These are phyloP conservation scores for Ctena decussata DNA, from an alignment of 2,888 invertebrate species.

Conservation along the genomic window DNA sequence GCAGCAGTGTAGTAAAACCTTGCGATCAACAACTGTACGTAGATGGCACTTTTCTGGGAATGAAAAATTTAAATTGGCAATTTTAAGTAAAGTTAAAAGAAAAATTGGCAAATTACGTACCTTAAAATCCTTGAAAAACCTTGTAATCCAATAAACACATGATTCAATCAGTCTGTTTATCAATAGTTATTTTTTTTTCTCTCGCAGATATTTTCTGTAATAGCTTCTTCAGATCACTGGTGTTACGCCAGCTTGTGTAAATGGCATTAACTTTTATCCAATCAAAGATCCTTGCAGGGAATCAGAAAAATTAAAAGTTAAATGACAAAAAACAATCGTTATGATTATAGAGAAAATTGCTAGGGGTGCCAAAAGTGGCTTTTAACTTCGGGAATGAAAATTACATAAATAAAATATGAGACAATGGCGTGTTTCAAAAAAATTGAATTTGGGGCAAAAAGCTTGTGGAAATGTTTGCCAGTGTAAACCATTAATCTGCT, in stretches of 20 bases:
- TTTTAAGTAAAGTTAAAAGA: neutral
- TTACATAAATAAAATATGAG: neutral
- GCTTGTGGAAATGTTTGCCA: too few species aligned
- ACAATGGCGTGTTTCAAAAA: neutral
- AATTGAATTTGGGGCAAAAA: too few species aligned
- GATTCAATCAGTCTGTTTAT: neutral
- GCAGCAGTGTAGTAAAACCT: too few species aligned
- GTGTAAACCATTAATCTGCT: too few species aligned
- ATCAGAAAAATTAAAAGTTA: conserved; percentile 8
- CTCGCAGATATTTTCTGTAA: neutral
- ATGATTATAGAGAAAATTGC: neutral
- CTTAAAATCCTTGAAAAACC: neutral
- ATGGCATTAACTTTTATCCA: conserved; percentile 4
- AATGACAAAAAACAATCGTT: neutral
- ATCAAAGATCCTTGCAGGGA: neutral
- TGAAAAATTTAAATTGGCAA: neutral
- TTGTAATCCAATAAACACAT: conserved; percentile 1
- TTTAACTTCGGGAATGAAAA: neutral
- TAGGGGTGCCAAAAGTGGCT: neutral
- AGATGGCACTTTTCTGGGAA: neutral
- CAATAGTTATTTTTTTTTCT: neutral
- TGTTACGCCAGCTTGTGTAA: neutral
- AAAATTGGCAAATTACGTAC: neutral
- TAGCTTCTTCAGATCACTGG: neutral
- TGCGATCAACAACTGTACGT: too few species aligned